Evolutionary conservation across 2,113 vertebrate genomes (phyloP).

Genomic region (Gambusia holbrooki): DNA sequence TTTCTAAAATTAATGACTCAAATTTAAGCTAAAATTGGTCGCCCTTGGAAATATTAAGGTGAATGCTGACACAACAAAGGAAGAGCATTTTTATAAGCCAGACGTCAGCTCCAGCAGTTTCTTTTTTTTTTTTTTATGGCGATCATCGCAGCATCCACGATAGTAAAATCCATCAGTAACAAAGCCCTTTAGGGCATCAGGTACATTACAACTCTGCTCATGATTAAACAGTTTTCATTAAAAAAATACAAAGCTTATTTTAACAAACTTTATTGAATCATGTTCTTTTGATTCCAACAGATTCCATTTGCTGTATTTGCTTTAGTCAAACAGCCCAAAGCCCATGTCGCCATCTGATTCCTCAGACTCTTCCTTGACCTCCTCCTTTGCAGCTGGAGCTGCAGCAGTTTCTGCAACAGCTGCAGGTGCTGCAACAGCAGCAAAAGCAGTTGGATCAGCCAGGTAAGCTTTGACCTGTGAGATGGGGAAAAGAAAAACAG

Average conservation of each 20-base stretch:
- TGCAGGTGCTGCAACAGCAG: conserved; percentile 79
- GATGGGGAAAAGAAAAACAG: neutral
- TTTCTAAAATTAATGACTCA: neutral
- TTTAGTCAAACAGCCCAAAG: conserved; percentile 93
- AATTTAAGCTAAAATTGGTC: neutral
- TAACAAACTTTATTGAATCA: conserved; percentile 60
- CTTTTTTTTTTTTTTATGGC: no score
- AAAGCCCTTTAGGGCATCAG: no score
- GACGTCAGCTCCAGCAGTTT: neutral
- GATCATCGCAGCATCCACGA: no score
- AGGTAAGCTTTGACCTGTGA: conserved; percentile 91
- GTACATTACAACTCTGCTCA: no score
- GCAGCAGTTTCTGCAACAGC: conserved; percentile 73
- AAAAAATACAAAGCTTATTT: neutral
- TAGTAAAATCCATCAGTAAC: no score
- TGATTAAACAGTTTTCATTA: neutral
- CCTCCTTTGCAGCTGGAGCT: conserved; percentile 83
- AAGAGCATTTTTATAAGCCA: neutral
- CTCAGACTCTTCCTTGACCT: conserved; percentile 90
- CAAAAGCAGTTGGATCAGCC: conserved; percentile 94
- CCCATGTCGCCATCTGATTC: conserved; percentile 97
- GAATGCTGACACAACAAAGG: conserved; percentile 5
- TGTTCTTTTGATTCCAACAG: conserved; percentile 27
- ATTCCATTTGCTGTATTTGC: conserved; percentile 21
- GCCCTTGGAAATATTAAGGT: neutral